phyloP scores from a whole-genome alignment of 2,888 invertebrate species.

The Ellobium chinense region DNA sequence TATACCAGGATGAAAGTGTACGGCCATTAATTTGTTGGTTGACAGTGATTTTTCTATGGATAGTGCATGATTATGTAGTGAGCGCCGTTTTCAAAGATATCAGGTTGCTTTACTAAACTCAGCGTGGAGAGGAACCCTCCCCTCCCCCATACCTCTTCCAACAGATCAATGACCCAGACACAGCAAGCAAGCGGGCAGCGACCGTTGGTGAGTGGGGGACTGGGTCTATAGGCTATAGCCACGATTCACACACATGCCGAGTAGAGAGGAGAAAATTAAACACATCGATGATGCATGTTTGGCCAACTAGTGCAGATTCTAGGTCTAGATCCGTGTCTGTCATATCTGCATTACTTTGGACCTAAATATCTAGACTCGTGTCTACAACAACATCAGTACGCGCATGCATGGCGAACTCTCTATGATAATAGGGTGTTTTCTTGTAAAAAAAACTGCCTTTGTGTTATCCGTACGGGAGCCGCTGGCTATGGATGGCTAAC shows the following conservation, averaged over 20 bases:
- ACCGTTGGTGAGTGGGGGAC: conserved; percentile 29
- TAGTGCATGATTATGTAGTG: no score
- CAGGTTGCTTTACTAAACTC: no score
- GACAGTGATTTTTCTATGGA: no score
- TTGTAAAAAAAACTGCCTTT: background rate
- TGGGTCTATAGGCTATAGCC: conserved; percentile 46
- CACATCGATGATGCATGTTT: conserved; percentile 29
- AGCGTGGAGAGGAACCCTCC: background rate
- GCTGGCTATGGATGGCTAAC: conserved; percentile 37
- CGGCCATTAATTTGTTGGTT: no score
- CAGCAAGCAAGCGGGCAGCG: conserved; percentile 15
- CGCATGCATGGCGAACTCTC: no score
- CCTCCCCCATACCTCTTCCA: background rate
- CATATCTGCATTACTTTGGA: background rate
- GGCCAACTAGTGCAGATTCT: conserved; percentile 4
- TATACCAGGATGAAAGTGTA: no score
- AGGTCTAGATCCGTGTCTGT: background rate
- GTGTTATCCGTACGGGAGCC: background rate
- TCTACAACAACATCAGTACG: no score
- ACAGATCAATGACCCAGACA: conserved; percentile 43
- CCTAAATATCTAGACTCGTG: no score
- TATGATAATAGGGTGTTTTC: background rate
- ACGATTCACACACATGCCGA: conserved; percentile 17
- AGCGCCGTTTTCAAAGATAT: no score
- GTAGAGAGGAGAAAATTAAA: conserved; percentile 13